phyloP scores from a whole-genome alignment of 2,888 invertebrate genomes.

The Agapetus fuscipes region DNA sequence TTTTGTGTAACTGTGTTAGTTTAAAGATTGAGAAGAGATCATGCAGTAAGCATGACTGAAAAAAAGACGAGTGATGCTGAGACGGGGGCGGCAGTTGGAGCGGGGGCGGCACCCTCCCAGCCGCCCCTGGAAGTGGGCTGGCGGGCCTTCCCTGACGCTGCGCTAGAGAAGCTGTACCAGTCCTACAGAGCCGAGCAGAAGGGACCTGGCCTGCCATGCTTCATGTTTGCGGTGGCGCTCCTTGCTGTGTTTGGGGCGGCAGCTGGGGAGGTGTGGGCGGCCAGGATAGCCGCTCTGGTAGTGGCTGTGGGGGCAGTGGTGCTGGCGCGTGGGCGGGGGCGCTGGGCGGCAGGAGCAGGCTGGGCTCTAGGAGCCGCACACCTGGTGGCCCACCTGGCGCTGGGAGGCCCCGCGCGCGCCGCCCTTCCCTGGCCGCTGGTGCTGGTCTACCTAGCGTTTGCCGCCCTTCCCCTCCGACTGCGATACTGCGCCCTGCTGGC shows the following conservation, averaged over 20 bases:
- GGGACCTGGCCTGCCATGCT: conserved; percentile 59
- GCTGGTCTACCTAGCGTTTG: conserved; percentile 62
- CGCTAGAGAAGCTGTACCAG: conserved; percentile 60
- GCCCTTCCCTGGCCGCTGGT: conserved; percentile 64
- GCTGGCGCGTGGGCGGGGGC: conserved; percentile 29
- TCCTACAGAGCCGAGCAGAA: conserved; percentile 64
- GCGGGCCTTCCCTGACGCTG: conserved; percentile 48
- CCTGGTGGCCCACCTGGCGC: conserved; percentile 48
- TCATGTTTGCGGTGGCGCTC: conserved; percentile 54
- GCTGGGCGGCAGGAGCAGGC: conserved; percentile 28
- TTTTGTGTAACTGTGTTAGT: too few relatives aligned
- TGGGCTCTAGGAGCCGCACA: conserved; percentile 33
- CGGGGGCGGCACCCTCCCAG: conserved; percentile 3
- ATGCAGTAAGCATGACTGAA: conserved; percentile 6
- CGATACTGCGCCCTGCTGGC: conserved; percentile 52
- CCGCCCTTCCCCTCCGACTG: conserved; percentile 60
- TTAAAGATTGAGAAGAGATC: too few relatives aligned
- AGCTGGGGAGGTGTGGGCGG: conserved; percentile 33
- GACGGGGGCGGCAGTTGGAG: conserved; percentile 11
- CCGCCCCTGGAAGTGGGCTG: conserved; percentile 17
- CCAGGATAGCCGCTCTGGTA: conserved; percentile 23
- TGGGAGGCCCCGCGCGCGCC: conserved; percentile 46
- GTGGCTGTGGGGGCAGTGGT: conserved; percentile 28
- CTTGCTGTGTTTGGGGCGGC: conserved; percentile 53
- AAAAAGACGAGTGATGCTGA: conserved; percentile 10